Evolutionary conservation across 2,113 vertebrate species (phyloP).

Genomic region (Gambusia holbrooki): DNA sequence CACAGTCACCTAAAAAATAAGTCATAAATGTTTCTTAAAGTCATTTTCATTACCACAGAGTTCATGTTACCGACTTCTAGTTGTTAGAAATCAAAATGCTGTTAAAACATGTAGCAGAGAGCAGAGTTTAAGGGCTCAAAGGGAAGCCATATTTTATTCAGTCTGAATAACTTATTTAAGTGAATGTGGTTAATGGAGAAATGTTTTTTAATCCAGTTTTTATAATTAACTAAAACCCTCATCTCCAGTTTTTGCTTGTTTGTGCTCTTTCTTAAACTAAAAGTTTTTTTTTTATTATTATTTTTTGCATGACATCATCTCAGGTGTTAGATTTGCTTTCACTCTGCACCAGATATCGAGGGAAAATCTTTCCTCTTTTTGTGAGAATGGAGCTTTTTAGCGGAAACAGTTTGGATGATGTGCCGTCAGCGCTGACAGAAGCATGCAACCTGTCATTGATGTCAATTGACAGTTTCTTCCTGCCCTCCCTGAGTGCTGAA

Average conservation of each 20-base stretch:
- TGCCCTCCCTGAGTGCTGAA: conserved; percentile 52
- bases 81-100: not conserved
- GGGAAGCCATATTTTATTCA: not conserved
- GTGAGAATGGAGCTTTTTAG: conserved; percentile 41
- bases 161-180: not conserved
- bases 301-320: conserved; percentile 1
- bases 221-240: not conserved
- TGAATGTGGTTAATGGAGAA: not conserved
- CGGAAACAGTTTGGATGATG: conserved; percentile 37
- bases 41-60: no score
- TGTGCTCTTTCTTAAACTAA: not conserved
- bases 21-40: no score
- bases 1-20: no score
- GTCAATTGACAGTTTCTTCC: conserved; percentile 58
- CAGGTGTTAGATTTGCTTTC: conserved; percentile 20
- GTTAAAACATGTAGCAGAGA: not conserved
- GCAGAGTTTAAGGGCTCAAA: not conserved
- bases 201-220: not conserved
- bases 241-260: not conserved
- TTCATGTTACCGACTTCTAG: no score
- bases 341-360: not conserved
- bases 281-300: not conserved
- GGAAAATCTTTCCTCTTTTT: not conserved
- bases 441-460: conserved; percentile 57
- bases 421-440: conserved; percentile 33